Evolutionary conservation across 2,888 invertebrate species (phyloP), one percentile per base, ranked within the genome.

Genomic region (Cryptus armator): DNA sequence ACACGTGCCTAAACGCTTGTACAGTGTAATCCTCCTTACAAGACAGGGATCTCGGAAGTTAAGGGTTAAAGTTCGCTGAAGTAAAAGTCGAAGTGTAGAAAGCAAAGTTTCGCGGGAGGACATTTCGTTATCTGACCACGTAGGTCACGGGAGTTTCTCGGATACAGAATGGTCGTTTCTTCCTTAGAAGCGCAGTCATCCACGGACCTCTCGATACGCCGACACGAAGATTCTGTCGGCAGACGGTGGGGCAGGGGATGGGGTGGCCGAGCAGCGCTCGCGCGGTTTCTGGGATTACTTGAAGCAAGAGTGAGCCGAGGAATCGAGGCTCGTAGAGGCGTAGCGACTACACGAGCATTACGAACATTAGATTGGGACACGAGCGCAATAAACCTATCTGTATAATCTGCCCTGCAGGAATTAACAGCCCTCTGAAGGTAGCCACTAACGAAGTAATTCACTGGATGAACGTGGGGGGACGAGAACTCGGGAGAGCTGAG

Each of bases 381-480:
- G 93, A 92, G 92, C 92, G 93, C 93, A 93, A 93, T 93, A 93
- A 93, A 93, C 93, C 93, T 93, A 93, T 93, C 93, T 93, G 93
- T 93, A 93, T 93, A 93, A 93, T 93, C 93, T 93, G 93, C 93
- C 93, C 93, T 92, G 92, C 92, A 93, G 93, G 93, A 93, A 93
- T 93, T 93, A 93, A 93, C 93, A 93, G 93, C 93, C 93, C 93
- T 93, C 93, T 92, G 93, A 93, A 93, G 93, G 93, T 93, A 92
- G 93, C 93, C 93, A 93, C 93, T 93, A 93, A 93, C 93, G 93
- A 93, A 93, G 93, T 93, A 93, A 93, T 93, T 93, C 93, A 93
- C 93, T 93, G 93, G 92, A 93, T 93, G 93, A 93, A 92, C 92
- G 92, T 90, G 91, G 90, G 89, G 90, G 90, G 89, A 89, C 83